Percentiles rank a stretch among this genome's conserved stretches.
Conservation (phyloP, 2,797 vertebrate species). For the Distichodus sexfasciatus region DNA sequence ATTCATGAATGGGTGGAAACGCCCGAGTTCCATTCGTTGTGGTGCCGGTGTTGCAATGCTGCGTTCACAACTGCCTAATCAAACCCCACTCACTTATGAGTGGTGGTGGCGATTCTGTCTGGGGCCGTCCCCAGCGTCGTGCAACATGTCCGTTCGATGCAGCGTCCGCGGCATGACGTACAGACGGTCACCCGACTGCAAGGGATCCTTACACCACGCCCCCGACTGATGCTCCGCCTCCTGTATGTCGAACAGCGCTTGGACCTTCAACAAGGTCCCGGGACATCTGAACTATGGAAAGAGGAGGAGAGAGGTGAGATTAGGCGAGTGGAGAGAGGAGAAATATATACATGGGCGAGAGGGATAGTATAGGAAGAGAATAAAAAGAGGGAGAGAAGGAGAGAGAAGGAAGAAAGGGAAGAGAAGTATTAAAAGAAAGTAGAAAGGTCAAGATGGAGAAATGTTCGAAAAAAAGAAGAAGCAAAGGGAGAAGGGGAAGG, state of each 20-base stretch:
- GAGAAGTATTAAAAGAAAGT: slow-evolving; percentile 41
- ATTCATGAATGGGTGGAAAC: no score
- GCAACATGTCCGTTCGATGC: slow-evolving; percentile 91
- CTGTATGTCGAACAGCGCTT: slow-evolving; percentile 83
- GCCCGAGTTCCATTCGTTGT: no score
- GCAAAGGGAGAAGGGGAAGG: neutral
- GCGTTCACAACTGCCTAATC: no score
- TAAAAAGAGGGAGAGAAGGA: slow-evolving; percentile 30
- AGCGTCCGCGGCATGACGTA: slow-evolving; percentile 96
- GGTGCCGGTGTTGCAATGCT: no score
- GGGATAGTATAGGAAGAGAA: slow-evolving; percentile 23
- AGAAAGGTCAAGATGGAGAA: slow-evolving; percentile 36
- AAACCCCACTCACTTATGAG: slow-evolving; percentile 83
- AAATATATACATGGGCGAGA: slow-evolving; percentile 25
- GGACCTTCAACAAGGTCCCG: slow-evolving; percentile 85
- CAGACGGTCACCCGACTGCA: slow-evolving; percentile 91
- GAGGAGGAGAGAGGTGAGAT: slow-evolving; percentile 44
- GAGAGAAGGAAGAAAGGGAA: slow-evolving; percentile 42
- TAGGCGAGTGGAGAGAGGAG: slow-evolving; percentile 49
- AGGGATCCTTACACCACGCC: slow-evolving; percentile 94
- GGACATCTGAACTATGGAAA: slow-evolving; percentile 92
- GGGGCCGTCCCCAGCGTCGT: slow-evolving; percentile 92
- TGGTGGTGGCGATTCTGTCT: slow-evolving; percentile 86
- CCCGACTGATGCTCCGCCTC: slow-evolving; percentile 92
- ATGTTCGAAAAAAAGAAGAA: slow-evolving; percentile 6